Base-by-base conservation (phyloP, 2,888 invertebrate genomes). In the Malacosoma neustria region DNA sequence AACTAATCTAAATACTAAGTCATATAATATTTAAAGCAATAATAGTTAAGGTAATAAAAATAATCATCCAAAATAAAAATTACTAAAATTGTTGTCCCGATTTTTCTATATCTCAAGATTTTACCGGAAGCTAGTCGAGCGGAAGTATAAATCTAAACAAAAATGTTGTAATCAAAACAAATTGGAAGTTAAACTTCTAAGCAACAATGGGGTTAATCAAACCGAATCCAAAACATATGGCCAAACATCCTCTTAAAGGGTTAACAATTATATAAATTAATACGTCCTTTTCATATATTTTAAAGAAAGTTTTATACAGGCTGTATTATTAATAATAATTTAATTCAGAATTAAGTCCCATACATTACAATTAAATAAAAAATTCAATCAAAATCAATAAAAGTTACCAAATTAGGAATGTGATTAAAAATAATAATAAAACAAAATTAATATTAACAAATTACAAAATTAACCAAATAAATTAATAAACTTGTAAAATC, bases 201-300 rank as follows among this genome's bases (percentile, higher is more conserved):
- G 51, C 60, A 41, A 66, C 69, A 61, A 66, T 61, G 64, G 57
- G 56, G 64, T 70, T 75, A 75, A 80, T 77, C 76, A 68, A 59
- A 57, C 49, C 51, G 48, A 48, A 43, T 42, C 50, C 51, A 54
- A 66, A 76, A 73, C 81, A 82, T 71, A 75, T 82, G 81, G 72
- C 74, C 74, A 58, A 57, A 57, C 57, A 64, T 61, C 60, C 55
- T 48, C 46, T 44, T 47, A 65, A 80, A 79, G 80, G 82, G 77
- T 77, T 82, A 71, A 79, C 71, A 76, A 77, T 81, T 75, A 79
- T 64, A 79, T 80, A 80, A 80, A 80, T 84, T 81, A 82, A 84
- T 80, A 80, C 75, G 73, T 80, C 80, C 81, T 74, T 55, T 67
- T 63, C 60, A 72, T 22, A 22, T 22, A 7, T 22, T 64, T 46